Evolutionary conservation across 2,797 vertebrate genomes (phyloP).

Genomic region (Notolabrus celidotus): DNA sequence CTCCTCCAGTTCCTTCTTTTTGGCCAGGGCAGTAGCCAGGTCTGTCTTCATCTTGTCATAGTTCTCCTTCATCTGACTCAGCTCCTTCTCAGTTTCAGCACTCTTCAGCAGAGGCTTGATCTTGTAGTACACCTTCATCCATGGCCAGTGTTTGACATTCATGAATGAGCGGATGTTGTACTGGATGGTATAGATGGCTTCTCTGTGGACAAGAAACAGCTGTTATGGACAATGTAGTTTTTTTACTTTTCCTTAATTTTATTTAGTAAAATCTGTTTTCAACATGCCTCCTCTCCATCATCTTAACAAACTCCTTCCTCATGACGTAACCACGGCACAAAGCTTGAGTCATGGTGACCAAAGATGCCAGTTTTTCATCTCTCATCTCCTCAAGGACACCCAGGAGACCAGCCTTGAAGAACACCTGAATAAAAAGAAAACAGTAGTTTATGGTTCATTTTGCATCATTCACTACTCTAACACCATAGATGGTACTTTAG

Average conservation of each 20-base stretch:
- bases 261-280: neutral
- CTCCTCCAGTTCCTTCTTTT: constrained; percentile 91
- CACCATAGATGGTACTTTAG: no score
- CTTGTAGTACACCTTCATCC: constrained; percentile 96
- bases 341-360: constrained; percentile 88
- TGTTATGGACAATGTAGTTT: neutral
- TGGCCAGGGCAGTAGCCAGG: constrained; percentile 86
- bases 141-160: constrained; percentile 93
- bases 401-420: constrained; percentile 91
- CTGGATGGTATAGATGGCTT: constrained; percentile 89
- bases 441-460: no score
- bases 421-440: constrained; percentile 78
- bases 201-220: constrained; percentile 68
- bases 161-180: constrained; percentile 92
- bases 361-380: constrained; percentile 86
- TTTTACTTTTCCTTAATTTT: neutral
- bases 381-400: constrained; percentile 90
- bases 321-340: constrained; percentile 85
- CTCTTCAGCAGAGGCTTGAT: constrained; percentile 92
- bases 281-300: constrained; percentile 85
- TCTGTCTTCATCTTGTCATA: constrained; percentile 81
- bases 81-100: constrained; percentile 92
- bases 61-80: constrained; percentile 90
- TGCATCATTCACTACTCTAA: no score
- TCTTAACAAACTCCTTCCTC: constrained; percentile 87